Conservation (phyloP, 2,888 invertebrate species). For the Himalopsyche anomala region DNA sequence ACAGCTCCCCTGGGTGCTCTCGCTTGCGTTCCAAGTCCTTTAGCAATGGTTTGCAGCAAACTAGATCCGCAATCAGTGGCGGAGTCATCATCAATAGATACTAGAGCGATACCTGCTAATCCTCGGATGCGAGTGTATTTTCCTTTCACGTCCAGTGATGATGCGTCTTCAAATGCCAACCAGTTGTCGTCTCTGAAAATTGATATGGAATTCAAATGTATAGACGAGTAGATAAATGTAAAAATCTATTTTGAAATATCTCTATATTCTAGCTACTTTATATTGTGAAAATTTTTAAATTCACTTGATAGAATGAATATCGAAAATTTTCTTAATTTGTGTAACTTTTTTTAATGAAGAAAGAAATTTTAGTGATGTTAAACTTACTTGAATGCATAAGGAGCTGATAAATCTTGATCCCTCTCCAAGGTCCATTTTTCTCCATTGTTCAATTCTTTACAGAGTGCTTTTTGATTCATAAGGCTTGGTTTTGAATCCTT, state of each 20-base stretch:
- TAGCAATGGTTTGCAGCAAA: slow-evolving; percentile 74
- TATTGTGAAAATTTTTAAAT: too few relatives aligned
- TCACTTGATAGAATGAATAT: too few relatives aligned
- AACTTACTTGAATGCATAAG: slow-evolving; percentile 83
- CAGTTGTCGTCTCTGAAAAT: slow-evolving; percentile 79
- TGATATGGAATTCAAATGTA: neutral
- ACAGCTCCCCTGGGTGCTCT: slow-evolving; percentile 81
- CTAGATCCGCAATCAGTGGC: slow-evolving; percentile 76
- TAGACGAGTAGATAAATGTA: too few relatives aligned
- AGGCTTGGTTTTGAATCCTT: slow-evolving; percentile 76
- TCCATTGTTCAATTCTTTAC: slow-evolving; percentile 76
- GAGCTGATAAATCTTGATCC: slow-evolving; percentile 86
- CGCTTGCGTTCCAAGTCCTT: slow-evolving; percentile 79
- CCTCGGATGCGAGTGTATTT: slow-evolving; percentile 85
- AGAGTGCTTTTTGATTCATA: slow-evolving; percentile 78
- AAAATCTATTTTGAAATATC: too few relatives aligned
- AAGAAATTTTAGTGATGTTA: neutral
- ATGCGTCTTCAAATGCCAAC: slow-evolving; percentile 86
- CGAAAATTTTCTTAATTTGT: neutral
- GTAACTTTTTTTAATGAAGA: neutral
- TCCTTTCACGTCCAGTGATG: slow-evolving; percentile 85
- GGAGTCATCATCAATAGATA: slow-evolving; percentile 78
- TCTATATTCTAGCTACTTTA: too few relatives aligned
- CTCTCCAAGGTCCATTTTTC: slow-evolving; percentile 85
- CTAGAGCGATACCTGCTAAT: slow-evolving; percentile 82